phyloP scores from a whole-genome alignment of 2,113 vertebrate species.

The Siniperca chuatsi region DNA sequence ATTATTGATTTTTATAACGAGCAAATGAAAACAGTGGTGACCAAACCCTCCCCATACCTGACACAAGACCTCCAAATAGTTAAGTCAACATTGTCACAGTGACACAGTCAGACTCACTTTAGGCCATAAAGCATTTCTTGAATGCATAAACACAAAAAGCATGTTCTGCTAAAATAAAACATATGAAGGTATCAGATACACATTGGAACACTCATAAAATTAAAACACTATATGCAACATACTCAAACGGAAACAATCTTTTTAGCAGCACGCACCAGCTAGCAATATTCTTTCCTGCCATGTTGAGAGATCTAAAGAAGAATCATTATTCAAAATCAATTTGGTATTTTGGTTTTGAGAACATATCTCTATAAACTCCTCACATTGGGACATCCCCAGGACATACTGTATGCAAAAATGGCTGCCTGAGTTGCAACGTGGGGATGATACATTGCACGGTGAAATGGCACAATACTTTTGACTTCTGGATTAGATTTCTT shows the following conservation, averaged over 20 bases:
- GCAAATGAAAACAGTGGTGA: neutral
- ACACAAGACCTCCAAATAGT: neutral
- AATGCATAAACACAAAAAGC: neutral
- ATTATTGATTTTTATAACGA: neutral
- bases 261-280: neutral
- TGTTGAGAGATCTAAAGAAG: neutral
- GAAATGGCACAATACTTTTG: neutral
- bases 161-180: neutral
- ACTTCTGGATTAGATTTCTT: neutral
- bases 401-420: too few relatives aligned
- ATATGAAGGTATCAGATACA: too few relatives aligned
- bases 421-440: too few relatives aligned
- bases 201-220: too few relatives aligned
- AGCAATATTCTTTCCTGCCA: neutral
- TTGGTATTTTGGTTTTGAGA: neutral
- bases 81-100: neutral
- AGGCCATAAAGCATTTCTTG: neutral
- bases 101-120: neutral
- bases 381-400: neutral
- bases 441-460: neutral
- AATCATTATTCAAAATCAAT: neutral
- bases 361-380: neutral
- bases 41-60: neutral
- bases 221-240: neutral
- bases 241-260: neutral